Base-by-base conservation (phyloP, 2,888 invertebrate genomes). In the Sphaerophoria rueppellii region DNA sequence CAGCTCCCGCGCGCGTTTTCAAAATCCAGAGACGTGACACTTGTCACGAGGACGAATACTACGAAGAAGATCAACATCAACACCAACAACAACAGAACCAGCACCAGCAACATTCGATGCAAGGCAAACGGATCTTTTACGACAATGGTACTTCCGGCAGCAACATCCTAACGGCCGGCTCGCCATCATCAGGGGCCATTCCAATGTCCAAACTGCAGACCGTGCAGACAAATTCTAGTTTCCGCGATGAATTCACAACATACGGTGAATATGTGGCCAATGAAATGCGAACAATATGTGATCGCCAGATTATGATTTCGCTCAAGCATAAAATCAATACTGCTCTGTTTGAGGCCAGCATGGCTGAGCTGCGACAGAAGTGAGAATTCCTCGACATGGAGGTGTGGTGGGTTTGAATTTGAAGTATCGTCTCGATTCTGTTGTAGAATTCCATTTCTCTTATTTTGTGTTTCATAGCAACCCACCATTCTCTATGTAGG, bases 221-320 rank as follows among this genome's bases (percentile, higher is more conserved):
- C 40, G 52, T 52, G 16, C 65, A 63, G 86, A 14, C 86, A 34
- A 54, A 65, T 14, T 75, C 43, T 3, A 43, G 82, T 11, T 74
- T 54, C 11, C 89, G 94, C 80, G 94, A 94, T 88, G 94, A 94
- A 81, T 93, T 93, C 88, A 89, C 93, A 9, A 93, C 93, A 0
- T 94, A 94, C 69, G 94, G 94, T 6, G 94, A 94, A 90, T 94
- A 94, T 85, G 91, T 94, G 71, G 94, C 94, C 1, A 94, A 94
- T 88, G 94, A 94, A 88, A 90, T 94, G 87, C 91, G 94, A 6
- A 93, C 93, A 48, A 90, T 94, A 16, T 93, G 92, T 89, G 93
- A 93, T 24, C 92, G 94, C 58, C 93, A 93, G 87, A 93, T 93
- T 78, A 89, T 94, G 11, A 89, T 93, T 5, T 91, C 94, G 4